Percentiles rank a stretch among this genome's conserved stretches.
phyloP scores from a whole-genome alignment of 23 tunicate genomes.

The Botrylloides violaceus region DNA sequence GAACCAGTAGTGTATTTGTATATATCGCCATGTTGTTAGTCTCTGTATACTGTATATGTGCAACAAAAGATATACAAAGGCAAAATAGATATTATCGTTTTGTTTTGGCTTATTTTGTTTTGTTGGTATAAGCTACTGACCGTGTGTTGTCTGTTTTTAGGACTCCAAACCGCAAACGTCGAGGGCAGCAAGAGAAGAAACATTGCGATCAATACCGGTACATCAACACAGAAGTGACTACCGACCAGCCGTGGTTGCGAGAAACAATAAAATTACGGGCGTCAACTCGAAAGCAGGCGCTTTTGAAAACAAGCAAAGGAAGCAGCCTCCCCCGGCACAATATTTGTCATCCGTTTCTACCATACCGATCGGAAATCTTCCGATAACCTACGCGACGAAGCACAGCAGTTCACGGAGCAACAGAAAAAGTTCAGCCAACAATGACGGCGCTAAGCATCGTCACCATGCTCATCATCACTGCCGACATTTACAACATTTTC shows the following conservation, averaged over 20 bases:
- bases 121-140: too few relatives aligned
- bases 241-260: not conserved
- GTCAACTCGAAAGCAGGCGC: not conserved
- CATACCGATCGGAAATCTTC: conserved; percentile 9
- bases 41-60: too few relatives aligned
- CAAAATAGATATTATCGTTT: too few relatives aligned
- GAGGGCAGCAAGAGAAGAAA: not conserved
- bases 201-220: not conserved
- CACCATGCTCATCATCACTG: conserved; percentile 17
- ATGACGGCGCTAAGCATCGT: not conserved
- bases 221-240: not conserved
- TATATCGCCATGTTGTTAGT: too few relatives aligned
- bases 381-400: conserved; percentile 12
- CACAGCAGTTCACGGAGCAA: not conserved
- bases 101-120: too few relatives aligned
- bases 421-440: conserved; percentile 7
- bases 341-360: conserved; percentile 28
- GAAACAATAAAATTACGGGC: not conserved
- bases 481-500: conserved; percentile 24
- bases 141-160: too few relatives aligned
- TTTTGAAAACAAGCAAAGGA: not conserved
- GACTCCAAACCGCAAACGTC: not conserved
- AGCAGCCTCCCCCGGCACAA: conserved; percentile 11
- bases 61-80: too few relatives aligned
- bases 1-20: too few relatives aligned